A percentile compares a stretch with the other conserved stretches of the same genome.
Conservation (phyloP, 2,113 vertebrate genomes). For the Thymallus thymallus region DNA sequence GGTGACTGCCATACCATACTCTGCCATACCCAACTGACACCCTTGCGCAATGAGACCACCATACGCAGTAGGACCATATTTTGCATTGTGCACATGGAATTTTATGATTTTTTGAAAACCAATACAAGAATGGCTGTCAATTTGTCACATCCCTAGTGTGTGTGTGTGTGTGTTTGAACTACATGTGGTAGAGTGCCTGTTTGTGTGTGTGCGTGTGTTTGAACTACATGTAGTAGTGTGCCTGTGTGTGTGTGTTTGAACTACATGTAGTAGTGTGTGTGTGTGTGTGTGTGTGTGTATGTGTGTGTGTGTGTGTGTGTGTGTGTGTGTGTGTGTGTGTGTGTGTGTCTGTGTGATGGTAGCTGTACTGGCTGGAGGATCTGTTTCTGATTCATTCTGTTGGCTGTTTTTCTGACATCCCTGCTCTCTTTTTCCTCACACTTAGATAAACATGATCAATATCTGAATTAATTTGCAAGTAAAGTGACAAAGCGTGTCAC, state of each 20-base stretch:
- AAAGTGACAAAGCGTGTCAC: slow-evolving; percentile 54
- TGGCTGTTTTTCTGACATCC: slow-evolving; percentile 39
- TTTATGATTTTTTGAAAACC: no score
- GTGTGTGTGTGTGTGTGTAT: not conserved
- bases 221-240: no score
- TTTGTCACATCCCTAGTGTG: not conserved
- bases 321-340: slow-evolving; percentile 15
- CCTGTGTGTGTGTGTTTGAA: slow-evolving; percentile 9
- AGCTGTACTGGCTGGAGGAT: not conserved
- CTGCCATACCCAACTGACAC: no score
- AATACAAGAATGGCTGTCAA: no score
- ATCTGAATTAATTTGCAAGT: slow-evolving; percentile 66
- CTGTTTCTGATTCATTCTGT: slow-evolving; percentile 39
- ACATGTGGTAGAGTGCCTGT: no score
- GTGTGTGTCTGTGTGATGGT: not conserved
- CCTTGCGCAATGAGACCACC: no score
- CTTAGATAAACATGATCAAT: slow-evolving; percentile 62
- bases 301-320: no score
- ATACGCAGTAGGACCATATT: no score
- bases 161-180: slow-evolving; percentile 11
- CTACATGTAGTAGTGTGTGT: no score
- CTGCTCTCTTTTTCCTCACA: slow-evolving; percentile 30
- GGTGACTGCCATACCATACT: no score
- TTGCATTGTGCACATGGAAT: no score
- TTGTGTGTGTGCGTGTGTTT: no score